Percentiles rank a stretch among this genome's conserved stretches.
phyloP scores from a whole-genome alignment of 2,888 invertebrate genomes.

The Pyrgus malvae region DNA sequence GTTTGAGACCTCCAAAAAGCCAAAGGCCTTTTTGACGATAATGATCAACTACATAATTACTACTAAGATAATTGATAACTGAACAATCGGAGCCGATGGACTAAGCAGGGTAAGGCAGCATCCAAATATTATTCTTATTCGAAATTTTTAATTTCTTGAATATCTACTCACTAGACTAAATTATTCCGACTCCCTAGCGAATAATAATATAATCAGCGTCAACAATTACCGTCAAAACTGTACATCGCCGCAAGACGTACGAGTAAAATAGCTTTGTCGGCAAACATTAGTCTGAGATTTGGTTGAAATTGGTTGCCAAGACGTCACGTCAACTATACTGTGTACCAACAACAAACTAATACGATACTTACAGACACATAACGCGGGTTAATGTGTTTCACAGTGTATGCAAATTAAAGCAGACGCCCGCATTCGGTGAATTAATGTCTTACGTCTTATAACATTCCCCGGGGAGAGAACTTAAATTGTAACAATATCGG shows the following conservation, averaged over 20 bases:
- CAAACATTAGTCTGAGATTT: conserved; percentile 47
- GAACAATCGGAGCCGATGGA: too few species aligned
- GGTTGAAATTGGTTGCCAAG: conserved; percentile 34
- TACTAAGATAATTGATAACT: too few species aligned
- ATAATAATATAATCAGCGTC: conserved; percentile 1
- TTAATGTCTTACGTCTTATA: conserved; percentile 57
- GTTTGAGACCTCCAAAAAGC: too few species aligned
- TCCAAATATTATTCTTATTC: too few species aligned
- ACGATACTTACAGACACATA: conserved; percentile 48
- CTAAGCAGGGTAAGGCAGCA: too few species aligned
- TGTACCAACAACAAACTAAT: conserved; percentile 44
- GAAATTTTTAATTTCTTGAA: too few species aligned
- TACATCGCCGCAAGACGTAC: conserved; percentile 37
- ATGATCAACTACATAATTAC: too few species aligned
- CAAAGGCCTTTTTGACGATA: too few species aligned
- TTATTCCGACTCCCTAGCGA: not conserved
- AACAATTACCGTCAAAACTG: conserved; percentile 14
- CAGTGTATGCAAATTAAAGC: conserved; percentile 64
- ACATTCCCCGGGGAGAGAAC: conserved; percentile 43
- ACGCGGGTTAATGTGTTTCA: conserved; percentile 49
- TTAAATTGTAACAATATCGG: conserved; percentile 47
- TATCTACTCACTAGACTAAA: too few species aligned
- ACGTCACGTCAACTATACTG: conserved; percentile 27
- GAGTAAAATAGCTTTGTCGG: conserved; percentile 47
- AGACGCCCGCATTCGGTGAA: conserved; percentile 63